Conservation (phyloP, 2,888 invertebrate species). For the Volucella bombylans region DNA sequence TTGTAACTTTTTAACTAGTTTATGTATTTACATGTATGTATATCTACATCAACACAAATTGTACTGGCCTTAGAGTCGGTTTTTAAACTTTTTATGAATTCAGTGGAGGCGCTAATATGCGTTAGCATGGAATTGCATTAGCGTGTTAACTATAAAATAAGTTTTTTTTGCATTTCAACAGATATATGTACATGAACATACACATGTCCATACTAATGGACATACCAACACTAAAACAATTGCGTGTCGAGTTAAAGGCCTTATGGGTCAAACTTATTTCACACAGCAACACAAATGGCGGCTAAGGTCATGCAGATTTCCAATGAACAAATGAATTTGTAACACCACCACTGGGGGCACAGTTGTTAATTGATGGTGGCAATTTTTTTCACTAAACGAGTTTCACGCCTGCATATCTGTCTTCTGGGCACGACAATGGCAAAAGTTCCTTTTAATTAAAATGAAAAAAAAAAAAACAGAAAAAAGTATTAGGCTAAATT, state of each 20-base stretch:
- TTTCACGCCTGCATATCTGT: constrained; percentile 58
- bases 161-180: constrained; percentile 70
- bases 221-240: constrained; percentile 24
- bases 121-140: constrained; percentile 71
- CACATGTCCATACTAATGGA: too few relatives aligned
- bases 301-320: constrained; percentile 67
- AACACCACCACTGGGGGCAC: constrained; percentile 36
- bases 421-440: constrained; percentile 34
- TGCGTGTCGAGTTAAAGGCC: constrained; percentile 55
- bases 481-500: constrained; percentile 38
- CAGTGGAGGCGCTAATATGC: constrained; percentile 59
- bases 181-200: neutral
- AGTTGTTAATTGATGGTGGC: constrained; percentile 62
- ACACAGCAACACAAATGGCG: constrained; percentile 51
- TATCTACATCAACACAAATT: constrained; percentile 5
- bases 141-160: constrained; percentile 69
- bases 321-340: constrained; percentile 43
- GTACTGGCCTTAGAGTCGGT: neutral
- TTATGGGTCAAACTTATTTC: constrained; percentile 63
- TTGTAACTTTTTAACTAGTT: constrained; percentile 28
- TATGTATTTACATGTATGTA: constrained; percentile 51
- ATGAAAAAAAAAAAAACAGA: constrained; percentile 18
- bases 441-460: constrained; percentile 34
- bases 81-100: neutral
- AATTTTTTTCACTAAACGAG: constrained; percentile 59